A percentile compares a stretch with the other conserved stretches of the same genome.
These are phyloP conservation scores for Pseudobourletiella spinata DNA, from an alignment of 1,140 invertebrate species.

Conservation along the genomic window DNA sequence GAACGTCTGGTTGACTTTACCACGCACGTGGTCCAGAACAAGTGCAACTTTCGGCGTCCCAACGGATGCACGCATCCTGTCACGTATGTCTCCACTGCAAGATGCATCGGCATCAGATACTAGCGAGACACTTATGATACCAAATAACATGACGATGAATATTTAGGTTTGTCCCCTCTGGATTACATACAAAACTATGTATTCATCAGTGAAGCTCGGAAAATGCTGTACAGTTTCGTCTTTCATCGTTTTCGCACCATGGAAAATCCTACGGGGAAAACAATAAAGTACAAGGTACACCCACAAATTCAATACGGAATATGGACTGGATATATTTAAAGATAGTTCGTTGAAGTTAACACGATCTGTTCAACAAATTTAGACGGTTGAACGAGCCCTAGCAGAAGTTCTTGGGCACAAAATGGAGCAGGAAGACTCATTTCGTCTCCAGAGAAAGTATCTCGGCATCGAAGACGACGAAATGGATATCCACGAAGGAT, in stretches of 20 bases:
- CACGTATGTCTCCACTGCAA: no score
- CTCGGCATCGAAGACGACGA: not conserved
- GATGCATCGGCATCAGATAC: no score
- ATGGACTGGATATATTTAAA: no score
- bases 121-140: no score
- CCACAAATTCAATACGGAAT: no score
- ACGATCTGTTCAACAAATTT: no score
- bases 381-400: slow-evolving; percentile 19
- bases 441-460: not conserved
- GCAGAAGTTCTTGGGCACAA: slow-evolving; percentile 22
- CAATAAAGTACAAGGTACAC: slow-evolving; percentile 15
- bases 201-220: slow-evolving; percentile 16
- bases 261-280: slow-evolving; percentile 29
- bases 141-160: no score
- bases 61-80: slow-evolving; percentile 9
- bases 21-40: slow-evolving; percentile 21
- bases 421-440: slow-evolving; percentile 9
- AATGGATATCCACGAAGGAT: slow-evolving; percentile 2
- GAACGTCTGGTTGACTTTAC: slow-evolving; percentile 25
- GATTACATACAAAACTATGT: slow-evolving; percentile 26
- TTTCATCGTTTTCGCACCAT: slow-evolving; percentile 24
- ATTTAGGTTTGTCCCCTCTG: slow-evolving; percentile 16
- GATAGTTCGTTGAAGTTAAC: no score
- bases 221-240: slow-evolving; percentile 26
- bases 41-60: slow-evolving; percentile 27